phyloP scores from a whole-genome alignment of 2,888 invertebrate genomes.

The Eudemis profundana region DNA sequence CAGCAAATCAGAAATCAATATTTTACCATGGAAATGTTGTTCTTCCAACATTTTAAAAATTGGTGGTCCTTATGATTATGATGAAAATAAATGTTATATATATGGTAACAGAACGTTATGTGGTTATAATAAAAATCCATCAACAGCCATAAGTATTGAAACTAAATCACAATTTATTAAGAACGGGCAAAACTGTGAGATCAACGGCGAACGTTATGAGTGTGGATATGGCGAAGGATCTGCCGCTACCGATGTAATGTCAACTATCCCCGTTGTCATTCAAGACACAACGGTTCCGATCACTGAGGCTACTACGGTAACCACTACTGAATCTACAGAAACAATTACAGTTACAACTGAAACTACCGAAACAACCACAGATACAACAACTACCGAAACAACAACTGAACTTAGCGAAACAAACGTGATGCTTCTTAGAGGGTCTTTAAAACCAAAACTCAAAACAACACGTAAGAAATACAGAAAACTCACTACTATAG shows the following conservation, averaged over 20 bases:
- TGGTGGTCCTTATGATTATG: not conserved
- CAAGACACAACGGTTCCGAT: not conserved
- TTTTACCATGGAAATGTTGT: too few species aligned
- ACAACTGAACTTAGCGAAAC: too few species aligned
- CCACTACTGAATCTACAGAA: not conserved
- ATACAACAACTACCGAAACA: not conserved
- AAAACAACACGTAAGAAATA: constrained; percentile 2
- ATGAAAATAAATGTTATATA: not conserved
- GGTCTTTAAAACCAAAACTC: not conserved
- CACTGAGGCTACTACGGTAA: not conserved
- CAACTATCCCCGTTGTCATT: not conserved
- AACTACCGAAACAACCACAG: not conserved
- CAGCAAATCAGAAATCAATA: too few species aligned
- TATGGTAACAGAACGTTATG: not conserved
- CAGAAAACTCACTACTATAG: constrained; percentile 2
- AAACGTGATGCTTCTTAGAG: not conserved
- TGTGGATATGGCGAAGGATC: constrained; percentile 9
- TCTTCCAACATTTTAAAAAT: not conserved
- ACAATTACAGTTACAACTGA: not conserved
- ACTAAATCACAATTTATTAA: not conserved
- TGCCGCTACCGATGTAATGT: not conserved
- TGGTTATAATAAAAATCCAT: constrained; percentile 19
- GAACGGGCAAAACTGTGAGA: not conserved
- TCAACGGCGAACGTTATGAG: constrained; percentile 1
- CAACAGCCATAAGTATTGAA: not conserved